Conservation (phyloP, 2,888 invertebrate species). For the Rhopalosiphum nymphaeae region DNA sequence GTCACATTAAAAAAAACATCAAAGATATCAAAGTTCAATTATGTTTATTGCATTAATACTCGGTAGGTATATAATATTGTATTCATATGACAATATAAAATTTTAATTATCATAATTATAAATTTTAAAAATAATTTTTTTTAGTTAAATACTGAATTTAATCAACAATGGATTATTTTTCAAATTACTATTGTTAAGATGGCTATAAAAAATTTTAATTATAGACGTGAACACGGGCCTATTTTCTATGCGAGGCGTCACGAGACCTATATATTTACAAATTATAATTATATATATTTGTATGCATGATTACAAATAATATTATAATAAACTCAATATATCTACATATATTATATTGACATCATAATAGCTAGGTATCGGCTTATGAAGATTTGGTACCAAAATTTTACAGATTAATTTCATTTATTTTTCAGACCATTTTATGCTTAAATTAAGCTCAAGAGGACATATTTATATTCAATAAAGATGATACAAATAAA, state of each 20-base stretch:
- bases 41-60: not conserved
- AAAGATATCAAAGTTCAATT: not conserved
- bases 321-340: not conserved
- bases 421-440: not conserved
- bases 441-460: not conserved
- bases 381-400: too few species aligned
- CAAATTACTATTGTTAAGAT: too few species aligned
- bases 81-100: not conserved
- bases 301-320: not conserved
- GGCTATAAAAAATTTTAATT: too few species aligned
- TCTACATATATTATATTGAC: not conserved
- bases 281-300: too few species aligned
- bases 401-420: not conserved
- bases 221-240: too few species aligned
- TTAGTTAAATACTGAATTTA: not conserved
- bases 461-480: not conserved
- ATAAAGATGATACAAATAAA: not conserved
- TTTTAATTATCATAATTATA: not conserved
- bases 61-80: not conserved
- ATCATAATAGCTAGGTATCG: too few species aligned
- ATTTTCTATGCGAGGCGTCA: too few species aligned
- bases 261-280: too few species aligned
- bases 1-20: not conserved
- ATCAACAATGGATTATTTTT: not conserved
- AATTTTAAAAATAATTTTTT: not conserved